Base-by-base conservation (phyloP, 2,797 vertebrate species). In the Hephaestus fuliginosus region DNA sequence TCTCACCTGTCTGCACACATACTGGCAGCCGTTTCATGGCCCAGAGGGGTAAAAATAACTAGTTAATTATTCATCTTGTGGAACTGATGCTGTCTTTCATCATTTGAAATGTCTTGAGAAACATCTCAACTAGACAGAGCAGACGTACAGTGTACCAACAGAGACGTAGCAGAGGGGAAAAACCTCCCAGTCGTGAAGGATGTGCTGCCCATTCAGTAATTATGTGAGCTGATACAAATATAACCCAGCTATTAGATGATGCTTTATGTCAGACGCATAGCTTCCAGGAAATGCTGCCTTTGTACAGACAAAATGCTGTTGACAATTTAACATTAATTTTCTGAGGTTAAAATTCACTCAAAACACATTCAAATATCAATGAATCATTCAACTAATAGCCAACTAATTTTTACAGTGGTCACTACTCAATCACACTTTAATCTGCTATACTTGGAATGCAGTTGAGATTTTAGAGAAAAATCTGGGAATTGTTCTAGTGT, bases 1-100 rank as follows among this genome's bases (percentile, higher is more conserved):
- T 89, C 93, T 94, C 92, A 94, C 93, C 93, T 95, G 94, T 91
- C 92, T 93, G 88, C 89, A 80, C 89, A 82, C 85, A 75, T 30
- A 82, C 92, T 88, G 86, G 87, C 81, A 91, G 83, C 85, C 62
- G 49, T 57, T 88, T 81, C 82, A 70, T 86, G 77, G 70, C 88
- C 87, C 81, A 86, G 70, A 92, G 91, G 90, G 84, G 78, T 73
- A 90, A 93, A 91, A 91, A 90, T 88, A 92, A 79, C 88, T 56
- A 75, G 80, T 94, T 93, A 91, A 92, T 94, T 89, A 92, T 92
- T 92, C 85, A 88, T 89, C 74, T 79, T 62, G 76, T 88, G 88
- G 86, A 94, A 92, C 88, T 81, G 85, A 94, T 81, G 84, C 86
- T 55, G 61, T 89, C 89, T 91, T 91, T 95, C 85, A 92, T 93